Base-by-base conservation (phyloP, 2,888 invertebrate species). In the Acanthacorydalis orientalis region DNA sequence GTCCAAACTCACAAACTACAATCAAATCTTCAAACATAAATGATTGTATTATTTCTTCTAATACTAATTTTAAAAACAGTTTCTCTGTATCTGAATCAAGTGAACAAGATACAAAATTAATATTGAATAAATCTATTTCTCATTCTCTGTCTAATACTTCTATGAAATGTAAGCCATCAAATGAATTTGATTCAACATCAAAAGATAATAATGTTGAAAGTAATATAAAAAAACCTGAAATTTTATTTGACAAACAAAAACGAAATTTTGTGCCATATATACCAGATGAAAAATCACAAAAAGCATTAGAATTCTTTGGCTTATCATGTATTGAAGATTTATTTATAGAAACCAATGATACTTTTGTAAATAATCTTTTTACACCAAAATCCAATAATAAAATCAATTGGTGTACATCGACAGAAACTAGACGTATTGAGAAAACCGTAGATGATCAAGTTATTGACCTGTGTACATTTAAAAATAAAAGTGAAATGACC, bases 271-370 rank as follows among this genome's bases (percentile, higher is more conserved):
- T 7, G 31, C 11, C 23, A 31, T 49, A 47, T 35, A 32, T 33
- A n/a, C 43, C 32, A 38, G 46, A 44, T 31, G 54, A 56, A 41
- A 32, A 41, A 48, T 55, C 59, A 2, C 58, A 60, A 49, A 56
- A 63, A 52, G 57, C 61, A 1, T 55, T 69, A 49, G 61, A 60
- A 46, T 64, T 66, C 56, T 66, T 73, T 34, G 69, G 71, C 46
- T 58, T 72, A 39, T 64, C 68, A 44, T 68, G 66, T 51, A 67
- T 74, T 49, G 65, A 71, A 37, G 71, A 72, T 49, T 68, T 70
- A 41, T 69, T 73, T 57, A 69, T 61, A 31, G 50, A 56, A 51
- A 14, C 23, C 14, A 38, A 58, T 45, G 39, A 53, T 35, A 48
- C 50, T 47, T 41, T 48, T 45, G 34, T 46, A 51, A 43, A 10